Base-by-base conservation (phyloP, 2,113 vertebrate species). In the Phocoena sinus region DNA sequence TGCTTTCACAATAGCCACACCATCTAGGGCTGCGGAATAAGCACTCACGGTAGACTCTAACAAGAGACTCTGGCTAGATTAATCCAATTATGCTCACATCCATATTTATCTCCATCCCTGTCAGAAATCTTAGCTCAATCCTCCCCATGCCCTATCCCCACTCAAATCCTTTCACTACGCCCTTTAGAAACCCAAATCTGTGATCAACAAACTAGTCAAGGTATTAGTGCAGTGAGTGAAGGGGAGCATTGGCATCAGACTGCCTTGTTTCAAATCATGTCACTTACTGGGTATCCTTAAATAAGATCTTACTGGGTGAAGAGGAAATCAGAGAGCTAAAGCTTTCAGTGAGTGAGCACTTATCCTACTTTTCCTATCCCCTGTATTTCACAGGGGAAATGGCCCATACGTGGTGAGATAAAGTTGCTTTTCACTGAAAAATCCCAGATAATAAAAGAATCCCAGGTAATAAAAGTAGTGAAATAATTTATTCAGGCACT, bases 1-100 rank as follows among this genome's bases (percentile, higher is more conserved):
- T 53, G 33, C 38, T 85, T 76, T 90, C 47, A 56, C 4, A 21
- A 76, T 13, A 79, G 10, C 13, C 26, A 23, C 11, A 41, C 44
- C 28, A 41, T 20, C 21, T 14, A 87, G 25, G 31, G 47, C 41
- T 90, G 41, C 28, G 71, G 56, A 80, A 70, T 36, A 83, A 92
- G 73, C 41, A 81, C 67, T 73, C 50, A 41, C 12, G 9, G 21
- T 28, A 90, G 60, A 73, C 41, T 73, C 67, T 82, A 77, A 36
- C 18, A 47, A 67, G 28, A 86, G 60, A 89, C 38, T 38, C 62
- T 68, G 44, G 47, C 12, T 44, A 31, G 25, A 73, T 77, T 94
- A 85, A 95, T 92, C 56, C n/a, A 15, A 63, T 92, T 90, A 71
- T n/a, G 77, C n/a, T 95, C 58, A 71, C 38, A 71, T 85, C 33